Evolutionary conservation across 1,140 invertebrate species (phyloP).

Genomic region (Drusus annulatus): DNA sequence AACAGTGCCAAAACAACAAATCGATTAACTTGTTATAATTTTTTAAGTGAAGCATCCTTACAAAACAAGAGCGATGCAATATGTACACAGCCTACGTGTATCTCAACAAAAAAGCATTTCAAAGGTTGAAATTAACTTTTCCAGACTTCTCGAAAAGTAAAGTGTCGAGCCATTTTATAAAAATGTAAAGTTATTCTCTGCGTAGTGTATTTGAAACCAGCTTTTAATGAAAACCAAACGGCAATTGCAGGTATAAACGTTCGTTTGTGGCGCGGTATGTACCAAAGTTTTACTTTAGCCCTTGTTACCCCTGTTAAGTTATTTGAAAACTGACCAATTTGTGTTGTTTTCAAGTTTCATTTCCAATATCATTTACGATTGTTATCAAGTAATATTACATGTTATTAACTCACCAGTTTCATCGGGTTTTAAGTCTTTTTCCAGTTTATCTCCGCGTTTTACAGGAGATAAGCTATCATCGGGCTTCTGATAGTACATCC

Average conservation of each 20-base stretch:
- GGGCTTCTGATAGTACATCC: slow-evolving; percentile 34
- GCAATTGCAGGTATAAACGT: neutral
- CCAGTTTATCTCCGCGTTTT: neutral
- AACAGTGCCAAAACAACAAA: too few relatives aligned
- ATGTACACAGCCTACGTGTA: too few relatives aligned
- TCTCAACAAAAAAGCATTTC: neutral
- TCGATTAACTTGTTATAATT: too few relatives aligned
- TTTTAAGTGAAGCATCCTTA: too few relatives aligned
- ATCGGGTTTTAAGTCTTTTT: neutral
- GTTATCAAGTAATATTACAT: too few relatives aligned
- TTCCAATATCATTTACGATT: too few relatives aligned
- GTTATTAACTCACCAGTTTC: slow-evolving; percentile 48
- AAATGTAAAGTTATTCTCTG: slow-evolving; percentile 1
- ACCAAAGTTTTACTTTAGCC: too few relatives aligned
- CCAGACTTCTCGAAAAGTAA: neutral
- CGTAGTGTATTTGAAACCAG: slow-evolving; percentile 1
- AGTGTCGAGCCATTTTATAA: neutral
- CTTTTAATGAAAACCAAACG: neutral
- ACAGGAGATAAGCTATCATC: neutral
- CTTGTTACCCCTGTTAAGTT: too few relatives aligned
- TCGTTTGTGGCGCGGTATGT: too few relatives aligned
- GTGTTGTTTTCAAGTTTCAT: too few relatives aligned
- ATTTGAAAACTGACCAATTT: too few relatives aligned
- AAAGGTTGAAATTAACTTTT: slow-evolving; percentile 5
- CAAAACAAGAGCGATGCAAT: too few relatives aligned